Evolutionary conservation across 2,888 invertebrate species (phyloP), one percentile per base, ranked within the genome.

Genomic region (Perizoma flavofasciatum): DNA sequence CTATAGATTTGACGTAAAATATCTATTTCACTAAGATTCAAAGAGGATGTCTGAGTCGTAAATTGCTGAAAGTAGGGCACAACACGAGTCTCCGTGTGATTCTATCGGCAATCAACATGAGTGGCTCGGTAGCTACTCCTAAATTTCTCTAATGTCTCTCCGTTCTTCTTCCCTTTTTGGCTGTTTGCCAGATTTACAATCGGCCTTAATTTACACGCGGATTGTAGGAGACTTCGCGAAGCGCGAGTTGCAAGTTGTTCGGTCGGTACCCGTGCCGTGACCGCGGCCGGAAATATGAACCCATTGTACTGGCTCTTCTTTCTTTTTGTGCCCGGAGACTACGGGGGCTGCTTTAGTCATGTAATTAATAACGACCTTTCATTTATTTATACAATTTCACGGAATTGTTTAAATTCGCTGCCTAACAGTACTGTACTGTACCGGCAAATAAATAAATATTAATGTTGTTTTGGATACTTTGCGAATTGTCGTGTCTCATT

Each of bases 231-330:
- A 63, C 69, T 75, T 70, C 70, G 62, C 70, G 62, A 72, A 69
- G 69, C 71, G 67, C 78, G 77, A 78, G 75, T 79, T 79, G 73
- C 73, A 74, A 78, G 77, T 74, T 67, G 55, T 49, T 63, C 67
- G 69, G 65, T 76, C 70, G 71, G 76, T 70, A 71, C 72, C 73
- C 73, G 75, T 66, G 72, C 72, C 69, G 71, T 78, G 77, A 75
- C 75, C 76, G 76, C 72, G 51, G 71, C 83, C 84, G 86, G 88
- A 88, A 86, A 86, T 80, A 77, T 82, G 82, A 80, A 81, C 78
- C 81, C 83, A 88, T 88, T 89, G 88, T 88, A 55, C 59, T 76
- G 71, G 71, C 74, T 80, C 73, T 67, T 75, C 78, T 82, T 67
- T 75, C 78, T 82, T 87, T 86, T 86, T 86, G 75, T 77, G 68